Conservation (phyloP, 2,113 vertebrate genomes). For the Myotis yumanensis region DNA sequence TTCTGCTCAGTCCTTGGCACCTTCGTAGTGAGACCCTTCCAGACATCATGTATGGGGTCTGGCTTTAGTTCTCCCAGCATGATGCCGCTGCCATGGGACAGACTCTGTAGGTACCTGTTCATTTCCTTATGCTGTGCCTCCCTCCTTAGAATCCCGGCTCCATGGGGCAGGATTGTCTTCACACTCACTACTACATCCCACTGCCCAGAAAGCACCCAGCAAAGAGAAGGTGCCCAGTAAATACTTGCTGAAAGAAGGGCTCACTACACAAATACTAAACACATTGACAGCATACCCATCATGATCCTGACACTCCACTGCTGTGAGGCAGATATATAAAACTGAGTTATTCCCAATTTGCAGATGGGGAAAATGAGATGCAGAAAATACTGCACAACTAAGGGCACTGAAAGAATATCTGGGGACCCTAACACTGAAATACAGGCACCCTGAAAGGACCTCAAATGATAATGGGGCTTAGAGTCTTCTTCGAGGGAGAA, state of each 20-base stretch:
- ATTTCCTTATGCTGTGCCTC: not conserved
- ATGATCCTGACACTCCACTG: not conserved
- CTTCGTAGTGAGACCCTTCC: not conserved
- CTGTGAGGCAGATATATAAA: not conserved
- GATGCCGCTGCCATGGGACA: rapidly evolving
- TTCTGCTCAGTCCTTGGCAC: not conserved
- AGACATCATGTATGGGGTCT: not conserved
- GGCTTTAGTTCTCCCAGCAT: not conserved
- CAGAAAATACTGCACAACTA: not conserved
- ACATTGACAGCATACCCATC: rapidly evolving
- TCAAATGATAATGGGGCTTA: not conserved
- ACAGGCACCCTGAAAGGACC: not conserved
- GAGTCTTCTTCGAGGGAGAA: not conserved
- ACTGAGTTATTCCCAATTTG: not conserved
- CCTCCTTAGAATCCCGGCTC: not conserved
- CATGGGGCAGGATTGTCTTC: not conserved
- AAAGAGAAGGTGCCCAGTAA: not conserved
- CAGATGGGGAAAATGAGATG: not conserved
- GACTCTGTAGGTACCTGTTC: rapidly evolving
- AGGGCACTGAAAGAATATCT: not conserved
- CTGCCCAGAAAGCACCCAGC: not conserved
- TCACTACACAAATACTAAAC: not conserved
- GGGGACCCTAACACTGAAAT: not conserved
- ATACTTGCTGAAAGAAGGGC: not conserved
- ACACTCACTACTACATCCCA: not conserved